Conservation (phyloP, 2,113 vertebrate species). For the Pristiophorus japonicus region DNA sequence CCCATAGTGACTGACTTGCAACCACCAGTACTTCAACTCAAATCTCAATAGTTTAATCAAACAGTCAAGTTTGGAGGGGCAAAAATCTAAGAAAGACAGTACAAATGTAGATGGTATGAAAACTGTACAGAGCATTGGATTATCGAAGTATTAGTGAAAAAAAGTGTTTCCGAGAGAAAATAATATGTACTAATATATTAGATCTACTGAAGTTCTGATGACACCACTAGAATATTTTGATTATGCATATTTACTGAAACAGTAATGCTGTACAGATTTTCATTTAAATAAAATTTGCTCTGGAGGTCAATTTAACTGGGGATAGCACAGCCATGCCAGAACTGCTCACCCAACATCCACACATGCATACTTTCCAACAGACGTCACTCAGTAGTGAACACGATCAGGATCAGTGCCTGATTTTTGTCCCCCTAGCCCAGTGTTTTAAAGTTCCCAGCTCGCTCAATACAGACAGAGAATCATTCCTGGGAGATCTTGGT, state of each 20-base stretch:
- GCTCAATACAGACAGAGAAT: not conserved
- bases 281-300: not conserved
- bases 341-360: not conserved
- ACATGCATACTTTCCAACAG: not conserved
- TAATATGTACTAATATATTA: not conserved
- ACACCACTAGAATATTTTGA: not conserved
- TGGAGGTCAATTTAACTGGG: not conserved
- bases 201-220: not conserved
- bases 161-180: not conserved
- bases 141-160: not conserved
- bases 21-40: not conserved
- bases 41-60: not conserved
- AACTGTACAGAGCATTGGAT: not conserved
- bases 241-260: not conserved
- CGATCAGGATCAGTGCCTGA: not conserved
- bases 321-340: not conserved
- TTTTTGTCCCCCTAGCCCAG: not conserved
- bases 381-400: not conserved
- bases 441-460: not conserved
- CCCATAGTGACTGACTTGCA: not conserved
- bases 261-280: not conserved
- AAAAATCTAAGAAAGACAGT: not conserved
- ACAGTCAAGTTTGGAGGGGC: not conserved
- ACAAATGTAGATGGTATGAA: not conserved
- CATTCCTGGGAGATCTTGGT: not conserved